These are phyloP conservation scores for Lutjanus argentimaculatus DNA, from an alignment of 2,797 vertebrate genomes.

Conservation along the genomic window DNA sequence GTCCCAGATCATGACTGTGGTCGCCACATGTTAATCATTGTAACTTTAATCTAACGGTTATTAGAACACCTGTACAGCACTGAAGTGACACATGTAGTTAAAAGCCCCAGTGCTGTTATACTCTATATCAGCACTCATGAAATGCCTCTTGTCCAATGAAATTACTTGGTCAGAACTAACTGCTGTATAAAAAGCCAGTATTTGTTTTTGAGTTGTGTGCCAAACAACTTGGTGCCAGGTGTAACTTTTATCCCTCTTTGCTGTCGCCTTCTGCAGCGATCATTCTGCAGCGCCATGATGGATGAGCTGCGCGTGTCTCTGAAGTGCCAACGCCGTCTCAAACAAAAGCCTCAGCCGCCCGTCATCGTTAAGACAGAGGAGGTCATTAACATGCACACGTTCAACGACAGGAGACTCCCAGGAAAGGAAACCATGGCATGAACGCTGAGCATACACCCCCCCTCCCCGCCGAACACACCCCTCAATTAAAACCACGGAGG, in stretches of 20 bases:
- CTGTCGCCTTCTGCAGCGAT: conserved; percentile 86
- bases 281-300: conserved; percentile 97
- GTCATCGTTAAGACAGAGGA: conserved; percentile 98
- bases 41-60: no score
- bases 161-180: no score
- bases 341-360: conserved; percentile 95
- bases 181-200: no score
- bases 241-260: conserved; percentile 30
- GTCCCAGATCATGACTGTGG: no score
- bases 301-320: conserved; percentile 96
- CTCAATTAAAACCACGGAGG: conserved; percentile 42
- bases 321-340: conserved; percentile 95
- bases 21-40: no score
- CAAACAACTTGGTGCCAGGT: conserved; percentile 6
- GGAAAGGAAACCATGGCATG: conserved; percentile 99
- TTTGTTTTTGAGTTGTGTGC: not conserved
- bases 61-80: no score
- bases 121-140: no score
- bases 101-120: no score
- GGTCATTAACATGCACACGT: conserved; percentile 99
- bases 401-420: conserved; percentile 98
- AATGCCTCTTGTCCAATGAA: no score
- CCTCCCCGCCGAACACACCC: conserved; percentile 20
- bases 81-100: no score
- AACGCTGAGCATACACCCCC: conserved; percentile 34